A percentile compares a stretch with the other conserved stretches of the same genome.
These are phyloP conservation scores for Danio kyathit DNA, from an alignment of 2,797 vertebrate genomes.

Conservation along the genomic window DNA sequence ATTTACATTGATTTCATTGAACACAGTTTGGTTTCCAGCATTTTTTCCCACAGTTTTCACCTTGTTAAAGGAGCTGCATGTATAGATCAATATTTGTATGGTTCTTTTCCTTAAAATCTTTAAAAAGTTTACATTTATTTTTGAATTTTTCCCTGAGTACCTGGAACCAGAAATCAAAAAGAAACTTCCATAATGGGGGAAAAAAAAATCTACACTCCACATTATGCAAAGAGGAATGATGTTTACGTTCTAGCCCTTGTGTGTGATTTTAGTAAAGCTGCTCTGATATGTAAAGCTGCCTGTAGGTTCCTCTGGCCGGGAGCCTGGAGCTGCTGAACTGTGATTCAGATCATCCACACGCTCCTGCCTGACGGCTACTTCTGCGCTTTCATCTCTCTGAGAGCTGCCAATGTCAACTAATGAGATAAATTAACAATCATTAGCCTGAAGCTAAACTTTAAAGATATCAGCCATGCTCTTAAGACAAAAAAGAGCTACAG, in stretches of 20 bases:
- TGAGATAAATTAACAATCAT: conserved; percentile 74
- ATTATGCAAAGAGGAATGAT: conserved; percentile 22
- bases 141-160: conserved; percentile 7
- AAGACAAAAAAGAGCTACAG: conserved; percentile 9
- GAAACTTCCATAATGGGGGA: conserved; percentile 1
- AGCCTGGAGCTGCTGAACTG: conserved; percentile 41
- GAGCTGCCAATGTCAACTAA: conserved; percentile 74
- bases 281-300: conserved; percentile 54
- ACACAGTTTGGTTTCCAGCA: too few species aligned
- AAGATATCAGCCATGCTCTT: conserved; percentile 52
- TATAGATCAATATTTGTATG: too few species aligned
- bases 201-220: background rate
- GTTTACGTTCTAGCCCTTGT: conserved; percentile 25
- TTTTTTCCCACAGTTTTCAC: too few species aligned
- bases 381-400: conserved; percentile 70
- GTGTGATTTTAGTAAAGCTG: conserved; percentile 52
- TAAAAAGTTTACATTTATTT: too few species aligned
- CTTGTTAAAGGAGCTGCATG: too few species aligned
- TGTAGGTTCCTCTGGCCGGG: conserved; percentile 50
- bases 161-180: conserved; percentile 20
- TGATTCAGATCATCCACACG: conserved; percentile 13
- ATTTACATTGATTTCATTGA: too few species aligned
- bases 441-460: conserved; percentile 69
- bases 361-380: conserved; percentile 53
- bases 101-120: too few species aligned